phyloP scores from a whole-genome alignment of 2,888 invertebrate species.

The Branchipolynoe longqiensis region DNA sequence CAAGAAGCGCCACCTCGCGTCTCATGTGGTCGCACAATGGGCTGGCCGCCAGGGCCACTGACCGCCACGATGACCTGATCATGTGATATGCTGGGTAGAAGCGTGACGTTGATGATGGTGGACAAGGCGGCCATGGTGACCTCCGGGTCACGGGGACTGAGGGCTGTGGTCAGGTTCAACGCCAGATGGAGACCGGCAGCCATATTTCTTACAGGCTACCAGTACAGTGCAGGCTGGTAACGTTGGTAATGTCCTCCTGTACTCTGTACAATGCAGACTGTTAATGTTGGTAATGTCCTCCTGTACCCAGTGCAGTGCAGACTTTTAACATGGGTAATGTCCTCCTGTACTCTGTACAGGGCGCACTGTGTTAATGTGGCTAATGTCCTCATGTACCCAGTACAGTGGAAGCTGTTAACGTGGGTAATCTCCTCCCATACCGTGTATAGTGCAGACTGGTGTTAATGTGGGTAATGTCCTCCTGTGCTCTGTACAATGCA shows the following conservation, averaged over 20 bases:
- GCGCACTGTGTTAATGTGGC: no score
- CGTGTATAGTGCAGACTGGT: not conserved
- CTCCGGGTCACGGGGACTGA: not conserved
- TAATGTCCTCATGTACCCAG: no score
- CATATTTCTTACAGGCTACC: not conserved
- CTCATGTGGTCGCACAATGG: slow-evolving; percentile 13
- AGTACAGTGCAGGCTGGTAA: not conserved
- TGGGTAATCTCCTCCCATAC: no score
- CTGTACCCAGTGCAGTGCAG: no score
- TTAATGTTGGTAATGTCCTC: not conserved
- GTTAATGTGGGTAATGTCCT: not conserved
- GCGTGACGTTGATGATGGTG: not conserved
- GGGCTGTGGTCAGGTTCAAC: not conserved
- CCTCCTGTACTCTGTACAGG: no score
- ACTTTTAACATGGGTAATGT: no score
- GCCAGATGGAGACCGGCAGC: not conserved
- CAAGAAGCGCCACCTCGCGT: not conserved
- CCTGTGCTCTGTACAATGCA: no score
- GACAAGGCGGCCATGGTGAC: not conserved
- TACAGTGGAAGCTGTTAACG: no score
- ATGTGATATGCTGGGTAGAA: not conserved
- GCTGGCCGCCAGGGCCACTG: slow-evolving; percentile 4
- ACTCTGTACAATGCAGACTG: not conserved
- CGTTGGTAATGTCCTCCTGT: not conserved
- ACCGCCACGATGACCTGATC: not conserved